Evolutionary conservation across 2,113 vertebrate genomes (phyloP), one percentile per base, ranked within the genome.

Genomic region (Physeter macrocephalus): DNA sequence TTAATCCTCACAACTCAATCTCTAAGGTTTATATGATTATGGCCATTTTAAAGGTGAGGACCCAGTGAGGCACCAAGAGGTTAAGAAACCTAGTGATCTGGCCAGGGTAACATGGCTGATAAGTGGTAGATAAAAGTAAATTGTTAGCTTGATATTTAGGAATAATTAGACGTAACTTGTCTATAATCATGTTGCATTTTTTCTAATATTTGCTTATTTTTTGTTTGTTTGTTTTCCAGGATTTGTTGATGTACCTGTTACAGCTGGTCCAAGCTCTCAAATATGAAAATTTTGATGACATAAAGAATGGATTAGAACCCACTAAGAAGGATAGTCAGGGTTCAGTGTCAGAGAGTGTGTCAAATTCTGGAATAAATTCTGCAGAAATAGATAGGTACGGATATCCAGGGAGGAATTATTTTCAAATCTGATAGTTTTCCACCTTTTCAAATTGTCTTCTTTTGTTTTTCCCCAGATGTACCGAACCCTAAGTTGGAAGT

Each of bases 191-290:
- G 52, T 25, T 59, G 14, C n/a, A 59, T 90, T 59, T 81, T 52
- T 92, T 62, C 74, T 93, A 92, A 96, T 92, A 39, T 31, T 83
- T n/a, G 8, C n/a, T 67, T 74, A 1, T 14, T 88, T 94, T 89
- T 69, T 75, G 2, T 18, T 29, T 97, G 4, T 54, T 82, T 97
- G 4, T 59, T 83, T 78, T 8, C 34, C 15, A 99, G 99, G 99
- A 99, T 98, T 98, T 99, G 90, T 98, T 99, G 96, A 99, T 99
- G 99, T 99, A 99, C 97, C 98, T 99, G 27, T 98, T 99, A 18
- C 99, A 99, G 96, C 98, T 99, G 97, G 99, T 99, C 43, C 99
- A 99, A 96, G 99, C 99, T 25, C 90, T 99, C 93, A 99, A 99
- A 94, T 99, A 99, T 0, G 99, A 99, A 98, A 99, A 99, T 98